A percentile compares a stretch with the other conserved stretches of the same genome.
Evolutionary conservation across 2,888 invertebrate species (phyloP).

Genomic region (Plagodis dolabraria): DNA sequence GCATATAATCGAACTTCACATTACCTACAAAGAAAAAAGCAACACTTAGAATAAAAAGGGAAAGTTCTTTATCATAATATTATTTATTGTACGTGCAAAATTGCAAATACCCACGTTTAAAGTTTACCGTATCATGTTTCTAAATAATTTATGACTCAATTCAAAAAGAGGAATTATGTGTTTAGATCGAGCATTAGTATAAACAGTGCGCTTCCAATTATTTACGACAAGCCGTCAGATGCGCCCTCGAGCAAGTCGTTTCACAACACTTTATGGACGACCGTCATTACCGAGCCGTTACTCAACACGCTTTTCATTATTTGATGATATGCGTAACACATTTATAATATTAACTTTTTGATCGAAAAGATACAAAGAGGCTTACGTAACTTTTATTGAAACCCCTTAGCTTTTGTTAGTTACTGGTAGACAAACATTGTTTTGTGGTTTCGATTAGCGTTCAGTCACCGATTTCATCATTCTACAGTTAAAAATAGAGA

Average conservation of each 20-base stretch:
- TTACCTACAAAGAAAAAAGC: too few relatives aligned
- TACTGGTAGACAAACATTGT: slow-evolving; percentile 2
- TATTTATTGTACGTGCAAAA: slow-evolving; percentile 36
- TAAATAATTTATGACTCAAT: slow-evolving; percentile 70
- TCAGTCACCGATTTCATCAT: slow-evolving; percentile 15
- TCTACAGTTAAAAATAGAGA: slow-evolving; percentile 11
- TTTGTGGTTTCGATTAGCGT: slow-evolving; percentile 10
- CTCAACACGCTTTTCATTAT: slow-evolving; percentile 62
- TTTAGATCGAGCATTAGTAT: slow-evolving; percentile 70
- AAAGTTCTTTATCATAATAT: background rate
- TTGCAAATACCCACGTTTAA: slow-evolving; percentile 47
- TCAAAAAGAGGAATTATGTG: slow-evolving; percentile 66
- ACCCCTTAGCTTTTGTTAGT: slow-evolving; percentile 11
- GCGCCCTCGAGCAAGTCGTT: slow-evolving; percentile 57
- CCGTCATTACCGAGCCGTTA: slow-evolving; percentile 56
- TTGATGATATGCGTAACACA: slow-evolving; percentile 47
- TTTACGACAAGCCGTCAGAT: slow-evolving; percentile 61
- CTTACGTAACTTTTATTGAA: slow-evolving; percentile 12
- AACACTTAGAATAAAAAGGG: too few relatives aligned
- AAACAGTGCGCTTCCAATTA: slow-evolving; percentile 74
- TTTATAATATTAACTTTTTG: slow-evolving; percentile 27
- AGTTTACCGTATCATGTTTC: slow-evolving; percentile 33
- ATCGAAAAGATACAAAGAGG: slow-evolving; percentile 17
- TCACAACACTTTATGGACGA: slow-evolving; percentile 61
- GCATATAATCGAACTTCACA: too few relatives aligned